Conservation (phyloP, 2,888 invertebrate species). For the Meiosimyza platycephala region DNA sequence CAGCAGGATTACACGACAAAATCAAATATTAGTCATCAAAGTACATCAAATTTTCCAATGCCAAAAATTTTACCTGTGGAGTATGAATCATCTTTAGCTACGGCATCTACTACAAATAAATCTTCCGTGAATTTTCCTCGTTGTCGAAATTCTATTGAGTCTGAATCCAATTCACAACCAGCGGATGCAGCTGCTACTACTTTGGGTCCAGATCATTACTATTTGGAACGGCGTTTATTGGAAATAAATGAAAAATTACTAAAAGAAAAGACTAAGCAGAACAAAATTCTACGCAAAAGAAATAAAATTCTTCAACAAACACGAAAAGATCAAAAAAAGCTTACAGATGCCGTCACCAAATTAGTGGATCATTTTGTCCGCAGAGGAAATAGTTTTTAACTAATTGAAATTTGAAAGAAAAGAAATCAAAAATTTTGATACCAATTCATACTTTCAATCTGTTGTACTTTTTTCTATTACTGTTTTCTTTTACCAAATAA, state of each 20-base stretch:
- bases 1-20: slow-evolving; percentile 12
- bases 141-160: slow-evolving; percentile 18
- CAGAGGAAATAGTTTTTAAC: no score
- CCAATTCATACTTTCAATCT: no score
- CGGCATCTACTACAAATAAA: neutral
- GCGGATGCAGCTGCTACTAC: neutral
- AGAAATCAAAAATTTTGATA: no score
- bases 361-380: slow-evolving; percentile 23
- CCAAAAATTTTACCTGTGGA: slow-evolving; percentile 17
- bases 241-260: slow-evolving; percentile 27
- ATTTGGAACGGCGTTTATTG: slow-evolving; percentile 19
- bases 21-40: neutral
- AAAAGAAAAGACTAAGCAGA: slow-evolving; percentile 30
- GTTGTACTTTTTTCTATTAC: no score
- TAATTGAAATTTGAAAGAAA: no score
- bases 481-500: no score
- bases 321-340: slow-evolving; percentile 28
- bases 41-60: slow-evolving; percentile 6
- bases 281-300: slow-evolving; percentile 22
- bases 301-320: slow-evolving; percentile 24
- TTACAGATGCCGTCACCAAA: slow-evolving; percentile 22
- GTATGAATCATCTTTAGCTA: neutral
- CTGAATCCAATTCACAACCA: neutral
- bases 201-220: slow-evolving; percentile 13
- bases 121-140: neutral